Conservation (phyloP, 2,888 invertebrate genomes). For the Drosophila mimetica region DNA sequence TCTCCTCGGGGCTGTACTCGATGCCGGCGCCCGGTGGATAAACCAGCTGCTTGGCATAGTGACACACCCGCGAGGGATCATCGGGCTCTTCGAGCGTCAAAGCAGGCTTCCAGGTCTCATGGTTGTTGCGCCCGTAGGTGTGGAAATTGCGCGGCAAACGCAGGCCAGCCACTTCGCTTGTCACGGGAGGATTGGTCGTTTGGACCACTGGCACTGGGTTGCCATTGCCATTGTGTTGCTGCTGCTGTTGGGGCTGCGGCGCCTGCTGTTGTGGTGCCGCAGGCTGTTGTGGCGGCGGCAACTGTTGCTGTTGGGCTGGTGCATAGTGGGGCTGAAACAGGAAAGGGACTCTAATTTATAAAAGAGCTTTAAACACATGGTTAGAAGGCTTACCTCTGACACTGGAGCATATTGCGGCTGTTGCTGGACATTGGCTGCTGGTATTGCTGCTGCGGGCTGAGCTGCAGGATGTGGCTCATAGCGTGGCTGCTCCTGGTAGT, state of each 20-base stretch:
- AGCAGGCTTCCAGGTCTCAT: conserved; percentile 84
- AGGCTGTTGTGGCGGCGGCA: conserved; percentile 19
- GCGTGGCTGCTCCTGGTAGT: conserved; percentile 9
- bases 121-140: conserved; percentile 81
- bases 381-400: conserved; percentile 12
- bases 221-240: conserved; percentile 28
- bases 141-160: conserved; percentile 82
- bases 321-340: conserved; percentile 17
- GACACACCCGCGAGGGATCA: conserved; percentile 82
- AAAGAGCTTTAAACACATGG: background rate
- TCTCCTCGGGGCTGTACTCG: conserved; percentile 84
- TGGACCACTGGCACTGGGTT: conserved; percentile 14
- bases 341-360: background rate
- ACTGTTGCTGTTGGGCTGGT: conserved; percentile 33
- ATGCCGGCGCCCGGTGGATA: conserved; percentile 82
- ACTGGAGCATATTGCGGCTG: conserved; percentile 21
- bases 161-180: conserved; percentile 66
- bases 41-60: conserved; percentile 82
- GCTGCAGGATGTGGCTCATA: conserved; percentile 11
- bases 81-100: conserved; percentile 83
- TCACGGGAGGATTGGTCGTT: background rate
- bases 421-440: background rate
- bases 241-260: conserved; percentile 5
- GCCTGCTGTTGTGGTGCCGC: conserved; percentile 22
- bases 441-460: conserved; percentile 8